phyloP scores from a whole-genome alignment of 2,113 vertebrate genomes.

The Xiphophorus maculatus region DNA sequence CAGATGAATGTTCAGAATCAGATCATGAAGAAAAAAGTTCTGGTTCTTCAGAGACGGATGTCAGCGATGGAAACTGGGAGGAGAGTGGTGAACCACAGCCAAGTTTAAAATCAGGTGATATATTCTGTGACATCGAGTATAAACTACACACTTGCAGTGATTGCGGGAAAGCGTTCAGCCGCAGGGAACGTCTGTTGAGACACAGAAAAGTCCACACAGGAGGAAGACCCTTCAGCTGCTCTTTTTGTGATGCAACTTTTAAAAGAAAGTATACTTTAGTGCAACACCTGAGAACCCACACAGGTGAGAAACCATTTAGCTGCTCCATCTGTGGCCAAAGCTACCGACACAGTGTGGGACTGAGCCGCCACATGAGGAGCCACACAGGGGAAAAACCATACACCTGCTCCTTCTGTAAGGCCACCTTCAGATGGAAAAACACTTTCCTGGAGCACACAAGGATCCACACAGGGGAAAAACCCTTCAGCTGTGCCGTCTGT shows the following conservation, averaged over 20 bases:
- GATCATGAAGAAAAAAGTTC: background rate
- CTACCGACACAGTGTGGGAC: background rate
- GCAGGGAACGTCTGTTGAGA: background rate
- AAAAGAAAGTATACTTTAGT: background rate
- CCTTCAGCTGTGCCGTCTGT: conserved; percentile 3
- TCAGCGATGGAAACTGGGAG: conserved; percentile 8
- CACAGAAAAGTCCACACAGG: conserved; percentile 10
- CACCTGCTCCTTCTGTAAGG: background rate
- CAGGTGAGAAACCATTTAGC: background rate
- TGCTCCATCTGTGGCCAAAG: background rate
- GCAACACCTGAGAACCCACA: conserved; percentile 1
- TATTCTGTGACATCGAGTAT: background rate
- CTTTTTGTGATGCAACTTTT: background rate
- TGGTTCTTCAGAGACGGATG: background rate
- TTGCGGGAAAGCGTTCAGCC: conserved; percentile 10
- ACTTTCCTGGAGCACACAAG: background rate
- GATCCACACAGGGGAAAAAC: conserved; percentile 16
- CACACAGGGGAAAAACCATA: background rate
- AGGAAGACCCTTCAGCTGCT: conserved; percentile 3
- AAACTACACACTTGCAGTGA: conserved; percentile 2
- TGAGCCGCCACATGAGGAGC: background rate
- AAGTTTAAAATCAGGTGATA: background rate
- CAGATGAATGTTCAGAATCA: background rate
- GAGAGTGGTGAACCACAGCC: background rate
- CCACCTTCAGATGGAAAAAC: background rate